A percentile compares a stretch with the other conserved stretches of the same genome.
phyloP scores from a whole-genome alignment of 2,797 vertebrate species.

The Babyrousa celebensis region DNA sequence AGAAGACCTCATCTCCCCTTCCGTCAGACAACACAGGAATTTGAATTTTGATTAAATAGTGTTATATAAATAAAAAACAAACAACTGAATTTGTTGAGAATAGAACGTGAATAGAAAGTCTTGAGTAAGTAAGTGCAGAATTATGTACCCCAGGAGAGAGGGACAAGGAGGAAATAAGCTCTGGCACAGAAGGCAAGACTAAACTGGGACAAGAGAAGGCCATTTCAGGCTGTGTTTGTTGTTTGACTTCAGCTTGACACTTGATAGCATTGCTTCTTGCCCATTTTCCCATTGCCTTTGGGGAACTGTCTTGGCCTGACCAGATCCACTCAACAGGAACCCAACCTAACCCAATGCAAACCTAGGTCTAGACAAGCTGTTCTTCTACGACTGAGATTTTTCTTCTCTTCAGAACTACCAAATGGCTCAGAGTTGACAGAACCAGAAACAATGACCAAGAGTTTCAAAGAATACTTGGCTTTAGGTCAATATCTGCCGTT shows the following conservation, averaged over 20 bases:
- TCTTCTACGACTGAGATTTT: neutral
- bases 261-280: neutral
- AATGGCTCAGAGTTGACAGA: neutral
- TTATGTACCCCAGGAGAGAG: neutral
- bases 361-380: conserved; percentile 33
- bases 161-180: neutral
- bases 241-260: neutral
- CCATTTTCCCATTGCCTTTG: neutral
- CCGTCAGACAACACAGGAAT: neutral
- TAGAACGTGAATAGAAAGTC: neutral
- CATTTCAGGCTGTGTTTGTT: neutral
- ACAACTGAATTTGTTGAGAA: neutral
- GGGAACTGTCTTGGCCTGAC: conserved; percentile 50
- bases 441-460: conserved; percentile 1
- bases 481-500: neutral
- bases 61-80: neutral
- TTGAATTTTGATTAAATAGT: neutral
- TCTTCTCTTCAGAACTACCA: neutral
- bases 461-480: neutral
- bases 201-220: neutral
- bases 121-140: neutral
- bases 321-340: conserved; percentile 38
- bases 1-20: neutral
- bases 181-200: neutral
- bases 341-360: neutral